These are phyloP conservation scores for Scomber scombrus DNA, from an alignment of 2,113 vertebrate species.

Conservation along the genomic window DNA sequence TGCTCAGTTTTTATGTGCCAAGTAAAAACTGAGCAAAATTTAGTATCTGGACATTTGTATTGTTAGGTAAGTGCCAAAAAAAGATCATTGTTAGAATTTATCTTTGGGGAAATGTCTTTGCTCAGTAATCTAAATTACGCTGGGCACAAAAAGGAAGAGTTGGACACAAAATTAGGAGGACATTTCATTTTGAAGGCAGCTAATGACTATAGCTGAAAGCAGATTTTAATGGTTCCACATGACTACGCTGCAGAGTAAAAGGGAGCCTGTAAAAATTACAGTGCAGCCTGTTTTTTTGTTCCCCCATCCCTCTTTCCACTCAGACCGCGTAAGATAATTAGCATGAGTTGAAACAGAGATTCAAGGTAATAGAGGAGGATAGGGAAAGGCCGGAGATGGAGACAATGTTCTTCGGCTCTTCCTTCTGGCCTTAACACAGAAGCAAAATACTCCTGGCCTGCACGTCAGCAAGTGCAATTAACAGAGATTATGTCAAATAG, in stretches of 20 bases:
- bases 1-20: slow-evolving; percentile 12
- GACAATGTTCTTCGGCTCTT: slow-evolving; percentile 56
- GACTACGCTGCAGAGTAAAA: slow-evolving; percentile 67
- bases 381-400: slow-evolving; percentile 54
- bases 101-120: slow-evolving; percentile 42
- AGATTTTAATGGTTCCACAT: slow-evolving; percentile 78
- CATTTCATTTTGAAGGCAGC: slow-evolving; percentile 68
- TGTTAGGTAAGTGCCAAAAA: slow-evolving; percentile 42
- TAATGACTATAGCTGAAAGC: slow-evolving; percentile 74
- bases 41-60: slow-evolving; percentile 22
- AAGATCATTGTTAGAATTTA: slow-evolving; percentile 47
- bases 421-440: slow-evolving; percentile 56
- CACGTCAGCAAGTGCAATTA: slow-evolving; percentile 73
- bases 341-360: slow-evolving; percentile 68
- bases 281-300: slow-evolving; percentile 42
- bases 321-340: slow-evolving; percentile 75
- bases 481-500: slow-evolving; percentile 73
- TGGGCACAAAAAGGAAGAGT: slow-evolving; percentile 56
- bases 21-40: slow-evolving; percentile 24
- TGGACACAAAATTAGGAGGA: slow-evolving; percentile 63
- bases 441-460: slow-evolving; percentile 46
- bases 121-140: slow-evolving; percentile 55
- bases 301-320: slow-evolving; percentile 28
- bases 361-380: slow-evolving; percentile 66
- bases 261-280: slow-evolving; percentile 67